Evolutionary conservation across 2,888 invertebrate genomes (phyloP).

Genomic region (Orgyia antiqua): DNA sequence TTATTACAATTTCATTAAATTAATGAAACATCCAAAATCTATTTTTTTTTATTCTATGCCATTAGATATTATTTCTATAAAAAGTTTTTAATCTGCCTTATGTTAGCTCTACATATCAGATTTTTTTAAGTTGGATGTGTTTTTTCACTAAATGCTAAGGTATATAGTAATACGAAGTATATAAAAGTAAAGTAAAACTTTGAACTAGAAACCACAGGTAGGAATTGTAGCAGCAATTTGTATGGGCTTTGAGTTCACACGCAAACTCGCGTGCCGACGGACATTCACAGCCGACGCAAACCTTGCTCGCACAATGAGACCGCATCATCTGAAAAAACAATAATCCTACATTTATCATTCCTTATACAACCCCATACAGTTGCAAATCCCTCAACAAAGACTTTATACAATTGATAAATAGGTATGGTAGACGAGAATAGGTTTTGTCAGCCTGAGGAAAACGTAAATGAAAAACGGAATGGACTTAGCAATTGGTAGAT

Average conservation of each 20-base stretch:
- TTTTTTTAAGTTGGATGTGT: too few species aligned
- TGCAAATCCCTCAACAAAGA: slow-evolving; percentile 19
- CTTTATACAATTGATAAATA: slow-evolving; percentile 13
- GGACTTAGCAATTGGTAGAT: slow-evolving; percentile 37
- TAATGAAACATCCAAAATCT: too few species aligned
- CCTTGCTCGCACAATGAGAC: slow-evolving; percentile 45
- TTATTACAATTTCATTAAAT: too few species aligned
- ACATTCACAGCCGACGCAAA: slow-evolving; percentile 38
- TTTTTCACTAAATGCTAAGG: too few species aligned
- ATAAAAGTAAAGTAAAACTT: slow-evolving; percentile 16
- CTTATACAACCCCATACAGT: slow-evolving; percentile 24
- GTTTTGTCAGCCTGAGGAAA: slow-evolving; percentile 26
- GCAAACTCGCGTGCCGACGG: slow-evolving; percentile 67
- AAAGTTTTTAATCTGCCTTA: too few species aligned
- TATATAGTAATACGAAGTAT: slow-evolving; percentile 27
- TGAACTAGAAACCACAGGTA: slow-evolving; percentile 37
- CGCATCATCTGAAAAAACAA: slow-evolving; percentile 39
- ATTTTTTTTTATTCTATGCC: too few species aligned
- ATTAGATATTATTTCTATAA: too few species aligned
- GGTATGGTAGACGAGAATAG: slow-evolving; percentile 17
- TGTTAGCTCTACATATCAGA: too few species aligned
- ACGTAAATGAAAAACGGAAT: slow-evolving; percentile 34
- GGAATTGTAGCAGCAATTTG: slow-evolving; percentile 31
- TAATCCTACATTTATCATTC: slow-evolving; percentile 35
- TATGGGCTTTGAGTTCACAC: slow-evolving; percentile 46